These are phyloP conservation scores for Cepaea hortensis DNA, from an alignment of 2,888 invertebrate species.

Conservation along the genomic window DNA sequence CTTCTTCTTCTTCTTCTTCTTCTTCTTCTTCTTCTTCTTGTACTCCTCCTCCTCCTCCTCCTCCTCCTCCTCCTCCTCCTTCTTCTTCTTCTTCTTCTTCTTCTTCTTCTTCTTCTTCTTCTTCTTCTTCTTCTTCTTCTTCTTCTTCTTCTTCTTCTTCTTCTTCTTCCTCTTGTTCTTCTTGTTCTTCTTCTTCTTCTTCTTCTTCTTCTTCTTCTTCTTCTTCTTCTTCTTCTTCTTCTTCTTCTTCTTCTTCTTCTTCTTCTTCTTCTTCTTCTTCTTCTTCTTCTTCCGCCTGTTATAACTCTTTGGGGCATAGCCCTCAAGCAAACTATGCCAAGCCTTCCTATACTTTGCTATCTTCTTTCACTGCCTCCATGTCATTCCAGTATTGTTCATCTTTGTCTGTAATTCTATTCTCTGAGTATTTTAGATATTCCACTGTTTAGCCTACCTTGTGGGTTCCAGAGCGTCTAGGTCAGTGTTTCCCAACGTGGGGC, in stretches of 20 bases:
- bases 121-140: slow-evolving; percentile 34
- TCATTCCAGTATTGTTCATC: background rate
- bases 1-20: background rate
- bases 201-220: background rate
- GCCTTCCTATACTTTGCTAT: background rate
- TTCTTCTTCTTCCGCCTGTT: background rate
- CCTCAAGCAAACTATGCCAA: too few relatives aligned
- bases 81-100: background rate
- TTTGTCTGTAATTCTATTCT: too few relatives aligned
- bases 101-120: slow-evolving; percentile 37
- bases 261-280: slow-evolving; percentile 42
- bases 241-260: slow-evolving; percentile 34
- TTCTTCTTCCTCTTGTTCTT: background rate
- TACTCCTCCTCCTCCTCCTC: background rate
- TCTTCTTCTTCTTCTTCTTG: too few relatives aligned
- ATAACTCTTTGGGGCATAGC: too few relatives aligned
- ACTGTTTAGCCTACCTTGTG: too few relatives aligned
- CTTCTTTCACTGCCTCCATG: background rate
- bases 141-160: slow-evolving; percentile 42
- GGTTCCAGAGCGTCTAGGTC: too few relatives aligned
- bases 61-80: background rate
- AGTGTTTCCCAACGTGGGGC: too few relatives aligned
- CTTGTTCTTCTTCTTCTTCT: background rate
- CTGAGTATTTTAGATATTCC: too few relatives aligned
- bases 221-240: slow-evolving; percentile 37